Evolutionary conservation across 2,797 vertebrate genomes (phyloP).

Genomic region (Gymnocypris eckloni): DNA sequence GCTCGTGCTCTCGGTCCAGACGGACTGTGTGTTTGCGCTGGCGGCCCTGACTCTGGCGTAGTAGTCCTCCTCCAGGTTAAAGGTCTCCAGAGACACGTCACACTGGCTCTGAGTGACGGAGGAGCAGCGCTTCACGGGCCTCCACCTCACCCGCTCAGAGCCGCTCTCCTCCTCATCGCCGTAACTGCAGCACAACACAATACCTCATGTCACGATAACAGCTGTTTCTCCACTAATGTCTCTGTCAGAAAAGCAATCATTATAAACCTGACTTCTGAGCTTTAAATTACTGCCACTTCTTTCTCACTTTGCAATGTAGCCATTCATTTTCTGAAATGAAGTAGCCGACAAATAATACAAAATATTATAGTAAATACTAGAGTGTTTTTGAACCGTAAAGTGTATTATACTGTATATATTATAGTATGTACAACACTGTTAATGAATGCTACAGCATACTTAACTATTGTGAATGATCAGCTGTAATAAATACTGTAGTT

Average conservation of each 20-base stretch:
- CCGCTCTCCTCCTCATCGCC: slow-evolving; percentile 63
- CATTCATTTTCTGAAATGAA: too few species aligned
- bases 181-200: slow-evolving; percentile 68
- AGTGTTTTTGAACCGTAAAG: too few species aligned
- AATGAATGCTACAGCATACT: too few species aligned
- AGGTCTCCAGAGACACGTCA: slow-evolving; percentile 74
- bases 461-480: too few species aligned
- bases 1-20: slow-evolving; percentile 65
- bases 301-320: neutral
- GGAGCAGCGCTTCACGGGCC: slow-evolving; percentile 62
- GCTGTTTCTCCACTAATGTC: neutral
- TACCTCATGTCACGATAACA: neutral
- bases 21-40: slow-evolving; percentile 53
- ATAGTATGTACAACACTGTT: too few species aligned
- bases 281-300: neutral
- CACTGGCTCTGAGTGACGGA: slow-evolving; percentile 65
- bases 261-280: too few species aligned
- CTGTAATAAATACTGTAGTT: too few species aligned
- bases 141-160: slow-evolving; percentile 67
- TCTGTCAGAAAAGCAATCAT: too few species aligned
- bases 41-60: slow-evolving; percentile 70
- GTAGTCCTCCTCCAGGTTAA: slow-evolving; percentile 69
- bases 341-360: too few species aligned
- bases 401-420: too few species aligned
- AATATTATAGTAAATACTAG: too few species aligned